These are phyloP conservation scores for Pantala flavescens DNA, from an alignment of 1,140 invertebrate genomes.

Conservation along the genomic window DNA sequence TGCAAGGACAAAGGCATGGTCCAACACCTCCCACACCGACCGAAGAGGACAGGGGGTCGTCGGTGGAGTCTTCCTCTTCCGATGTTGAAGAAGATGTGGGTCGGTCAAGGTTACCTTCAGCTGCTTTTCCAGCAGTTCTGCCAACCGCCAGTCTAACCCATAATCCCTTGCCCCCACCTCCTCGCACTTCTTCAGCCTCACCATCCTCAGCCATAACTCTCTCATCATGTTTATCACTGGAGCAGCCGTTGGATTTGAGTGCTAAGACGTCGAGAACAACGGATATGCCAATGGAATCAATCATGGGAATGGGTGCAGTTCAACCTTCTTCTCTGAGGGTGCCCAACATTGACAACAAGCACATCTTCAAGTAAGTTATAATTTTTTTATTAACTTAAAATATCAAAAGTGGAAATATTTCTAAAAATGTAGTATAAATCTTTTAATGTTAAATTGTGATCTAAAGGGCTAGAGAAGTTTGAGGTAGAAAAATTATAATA, in stretches of 20 bases:
- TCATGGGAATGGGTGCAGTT: background rate
- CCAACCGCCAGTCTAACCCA: constrained; percentile 17
- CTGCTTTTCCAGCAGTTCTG: constrained; percentile 20
- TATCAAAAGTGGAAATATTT: too few relatives aligned
- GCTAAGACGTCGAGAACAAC: constrained; percentile 20
- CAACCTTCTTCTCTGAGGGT: constrained; percentile 22
- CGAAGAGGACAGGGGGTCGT: background rate
- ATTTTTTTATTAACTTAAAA: too few relatives aligned
- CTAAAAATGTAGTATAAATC: too few relatives aligned
- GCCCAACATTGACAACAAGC: constrained; percentile 46
- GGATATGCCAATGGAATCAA: background rate
- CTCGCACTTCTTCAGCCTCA: constrained; percentile 14
- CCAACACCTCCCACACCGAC: background rate
- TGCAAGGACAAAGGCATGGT: background rate
- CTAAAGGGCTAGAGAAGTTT: too few relatives aligned
- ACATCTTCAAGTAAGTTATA: constrained; percentile 54
- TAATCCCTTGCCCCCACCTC: constrained; percentile 11
- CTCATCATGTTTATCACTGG: constrained; percentile 18
- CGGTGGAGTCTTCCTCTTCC: background rate
- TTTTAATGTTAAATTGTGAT: too few relatives aligned
- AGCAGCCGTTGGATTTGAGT: constrained; percentile 30
- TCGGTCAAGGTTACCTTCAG: background rate
- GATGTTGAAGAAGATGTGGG: background rate
- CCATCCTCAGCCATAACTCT: constrained; percentile 16
- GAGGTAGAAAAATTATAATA: too few relatives aligned